These are phyloP conservation scores for Polymixis flavicincta DNA, from an alignment of 2,888 invertebrate species.

Conservation along the genomic window DNA sequence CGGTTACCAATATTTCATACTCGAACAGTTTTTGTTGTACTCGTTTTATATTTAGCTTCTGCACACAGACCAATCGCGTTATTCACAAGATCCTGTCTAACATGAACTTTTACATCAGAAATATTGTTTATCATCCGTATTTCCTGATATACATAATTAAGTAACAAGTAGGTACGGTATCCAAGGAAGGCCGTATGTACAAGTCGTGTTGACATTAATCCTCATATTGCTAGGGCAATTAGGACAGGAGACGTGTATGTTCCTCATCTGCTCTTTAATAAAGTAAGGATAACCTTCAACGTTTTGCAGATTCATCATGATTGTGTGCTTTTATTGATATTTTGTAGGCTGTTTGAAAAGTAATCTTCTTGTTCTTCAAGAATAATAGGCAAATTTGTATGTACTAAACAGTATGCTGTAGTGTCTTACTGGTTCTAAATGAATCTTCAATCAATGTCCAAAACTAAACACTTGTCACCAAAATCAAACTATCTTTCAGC, in stretches of 20 bases:
- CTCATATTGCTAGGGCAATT: slow-evolving; percentile 36
- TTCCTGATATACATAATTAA: slow-evolving; percentile 17
- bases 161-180: slow-evolving; percentile 12
- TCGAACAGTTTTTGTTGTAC: not conserved
- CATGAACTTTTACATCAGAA: slow-evolving; percentile 13
- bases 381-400: not conserved
- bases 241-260: slow-evolving; percentile 11
- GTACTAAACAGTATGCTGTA: not conserved
- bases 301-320: slow-evolving; percentile 1
- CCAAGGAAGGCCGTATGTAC: slow-evolving; percentile 4
- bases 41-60: not conserved
- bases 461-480: not conserved
- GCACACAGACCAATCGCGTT: not conserved
- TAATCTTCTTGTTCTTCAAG: not conserved
- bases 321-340: not conserved
- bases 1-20: slow-evolving; percentile 2
- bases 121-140: not conserved
- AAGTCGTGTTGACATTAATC: slow-evolving; percentile 26
- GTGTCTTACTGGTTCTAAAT: not conserved
- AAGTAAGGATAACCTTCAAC: slow-evolving; percentile 15
- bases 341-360: not conserved
- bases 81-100: not conserved
- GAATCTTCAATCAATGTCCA: not conserved
- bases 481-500: not conserved
- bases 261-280: slow-evolving; percentile 18